Evolutionary conservation across 2,797 vertebrate genomes (phyloP).

Genomic region (Sebastes itinus): DNA sequence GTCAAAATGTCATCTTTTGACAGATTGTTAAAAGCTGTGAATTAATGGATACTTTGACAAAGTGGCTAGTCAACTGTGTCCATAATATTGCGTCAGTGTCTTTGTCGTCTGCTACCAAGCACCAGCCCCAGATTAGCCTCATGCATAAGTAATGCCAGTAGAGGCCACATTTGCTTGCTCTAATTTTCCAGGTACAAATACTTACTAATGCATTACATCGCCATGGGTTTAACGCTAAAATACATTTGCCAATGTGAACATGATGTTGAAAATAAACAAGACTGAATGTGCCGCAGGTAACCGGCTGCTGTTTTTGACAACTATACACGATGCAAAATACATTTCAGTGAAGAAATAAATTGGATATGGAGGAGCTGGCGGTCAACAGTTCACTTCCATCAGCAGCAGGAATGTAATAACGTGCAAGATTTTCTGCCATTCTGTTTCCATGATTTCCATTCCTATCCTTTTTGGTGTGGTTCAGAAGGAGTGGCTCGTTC

Average conservation of each 20-base stretch:
- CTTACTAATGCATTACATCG: conserved; percentile 10
- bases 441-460: conserved; percentile 43
- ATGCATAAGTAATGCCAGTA: conserved; percentile 53
- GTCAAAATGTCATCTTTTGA: conserved; percentile 21
- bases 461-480: conserved; percentile 23
- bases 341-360: conserved; percentile 27
- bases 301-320: neutral
- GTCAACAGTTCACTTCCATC: conserved; percentile 31
- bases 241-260: neutral
- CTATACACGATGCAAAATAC: conserved; percentile 14
- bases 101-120: conserved; percentile 32
- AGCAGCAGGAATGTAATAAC: conserved; percentile 40
- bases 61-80: neutral
- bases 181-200: conserved; percentile 55
- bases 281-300: neutral
- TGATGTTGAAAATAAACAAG: neutral
- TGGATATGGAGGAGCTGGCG: neutral
- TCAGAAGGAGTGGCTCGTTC: conserved; percentile 39
- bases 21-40: conserved; percentile 9
- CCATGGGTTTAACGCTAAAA: conserved; percentile 4
- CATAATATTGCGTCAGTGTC: conserved; percentile 33
- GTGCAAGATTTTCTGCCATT: conserved; percentile 23
- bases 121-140: conserved; percentile 48
- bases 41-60: conserved; percentile 9
- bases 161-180: conserved; percentile 49